These are phyloP conservation scores for Drosophila mulleri DNA, from an alignment of 2,888 invertebrate genomes.

Conservation along the genomic window DNA sequence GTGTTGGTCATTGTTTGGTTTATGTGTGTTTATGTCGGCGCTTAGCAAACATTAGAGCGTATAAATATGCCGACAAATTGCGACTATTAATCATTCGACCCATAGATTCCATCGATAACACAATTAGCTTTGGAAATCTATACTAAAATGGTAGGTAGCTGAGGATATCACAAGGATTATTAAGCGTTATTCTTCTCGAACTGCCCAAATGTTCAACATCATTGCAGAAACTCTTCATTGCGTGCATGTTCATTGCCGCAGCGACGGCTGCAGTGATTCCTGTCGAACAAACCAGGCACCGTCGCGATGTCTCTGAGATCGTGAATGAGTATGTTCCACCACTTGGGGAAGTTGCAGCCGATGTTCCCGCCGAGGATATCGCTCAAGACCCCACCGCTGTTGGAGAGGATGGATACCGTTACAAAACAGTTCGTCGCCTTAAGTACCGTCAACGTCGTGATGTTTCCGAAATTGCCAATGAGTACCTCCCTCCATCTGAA, in stretches of 20 bases:
- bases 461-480: slow-evolving; percentile 71
- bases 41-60: slow-evolving; percentile 72
- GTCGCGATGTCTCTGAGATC: slow-evolving; percentile 76
- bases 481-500: slow-evolving; percentile 69
- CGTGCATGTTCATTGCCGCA: slow-evolving; percentile 73
- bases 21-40: slow-evolving; percentile 34
- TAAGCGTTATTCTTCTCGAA: slow-evolving; percentile 9
- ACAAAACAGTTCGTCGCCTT: slow-evolving; percentile 75
- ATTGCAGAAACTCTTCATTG: slow-evolving; percentile 71
- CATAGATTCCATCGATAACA: slow-evolving; percentile 78
- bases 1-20: slow-evolving; percentile 69
- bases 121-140: slow-evolving; percentile 74
- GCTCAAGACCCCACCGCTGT: slow-evolving; percentile 65
- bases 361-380: slow-evolving; percentile 33
- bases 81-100: slow-evolving; percentile 78
- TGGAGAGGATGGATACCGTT: slow-evolving; percentile 74
- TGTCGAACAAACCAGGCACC: slow-evolving; percentile 79
- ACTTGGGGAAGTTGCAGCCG: slow-evolving; percentile 51
- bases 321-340: slow-evolving; percentile 76
- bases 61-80: slow-evolving; percentile 79
- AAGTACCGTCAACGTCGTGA: slow-evolving; percentile 78
- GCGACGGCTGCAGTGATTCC: slow-evolving; percentile 81
- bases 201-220: not conserved
- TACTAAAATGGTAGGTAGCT: slow-evolving; percentile 68
- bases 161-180: slow-evolving; percentile 16